Base-by-base conservation (phyloP, 2,888 invertebrate species). In the Himalopsyche tibetana region DNA sequence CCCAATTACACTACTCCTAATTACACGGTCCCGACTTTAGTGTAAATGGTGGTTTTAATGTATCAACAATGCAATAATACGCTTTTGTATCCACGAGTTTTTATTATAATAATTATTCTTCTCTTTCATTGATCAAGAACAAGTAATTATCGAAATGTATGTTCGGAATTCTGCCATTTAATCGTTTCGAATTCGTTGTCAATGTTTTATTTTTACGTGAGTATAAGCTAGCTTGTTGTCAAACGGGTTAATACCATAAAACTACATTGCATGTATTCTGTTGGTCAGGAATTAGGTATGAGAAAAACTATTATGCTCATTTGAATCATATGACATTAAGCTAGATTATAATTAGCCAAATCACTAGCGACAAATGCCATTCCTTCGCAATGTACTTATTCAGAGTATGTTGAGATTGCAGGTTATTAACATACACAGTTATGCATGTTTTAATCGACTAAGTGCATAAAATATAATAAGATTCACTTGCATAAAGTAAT, bases 11-110 rank as follows among this genome's bases (percentile, higher is more conserved):
- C 11, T 51, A 6, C 45, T 51, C 11, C 9, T 0, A 80, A 38
- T 87, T 83, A 17, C 83, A 80, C 5, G 45, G 42, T 15, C 51
- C 45, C 81, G 42, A 81, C 45, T 42, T 17, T 81, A 40, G 40
- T 79, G 36, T 17, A 9, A 79, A 17, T 79, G 79, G 79, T 5
- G 5, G 79, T 79, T 19, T 40, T 79, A 40, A 40, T 5, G 5
- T 40, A 40, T 40, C 5, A 2, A 40, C 40, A 40, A 6, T 40
- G 0, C 5, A 2, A 40, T 6, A 40, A 40, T 2, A 6, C 40
- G 40, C 40, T 6, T 28, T 28, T 28, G 6, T 40, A 40, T 40
- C 40, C 40, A 40, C 40, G 40, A 6, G 40, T 40, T 40, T 6
- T 40, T 6, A 5, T 40, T 5, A 28, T 2, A 40, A 40, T 40